A percentile compares a stretch with the other conserved stretches of the same genome.
phyloP scores from a whole-genome alignment of 2,113 vertebrate genomes.

The Python bivittatus region DNA sequence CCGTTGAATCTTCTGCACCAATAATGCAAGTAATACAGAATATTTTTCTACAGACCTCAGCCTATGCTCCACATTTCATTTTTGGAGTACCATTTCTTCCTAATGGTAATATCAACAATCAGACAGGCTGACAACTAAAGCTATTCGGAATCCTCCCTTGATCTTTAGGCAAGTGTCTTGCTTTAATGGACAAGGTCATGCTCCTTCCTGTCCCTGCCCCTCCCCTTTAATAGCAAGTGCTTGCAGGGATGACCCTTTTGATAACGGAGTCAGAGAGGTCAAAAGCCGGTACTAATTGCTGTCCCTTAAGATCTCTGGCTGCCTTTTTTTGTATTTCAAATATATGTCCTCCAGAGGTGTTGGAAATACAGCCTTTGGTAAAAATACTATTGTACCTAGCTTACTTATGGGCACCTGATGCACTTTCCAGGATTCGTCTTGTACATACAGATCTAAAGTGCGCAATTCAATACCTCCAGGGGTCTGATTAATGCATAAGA shows the following conservation, averaged over 20 bases:
- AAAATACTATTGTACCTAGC: background rate
- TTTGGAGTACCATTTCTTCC: conserved; percentile 2
- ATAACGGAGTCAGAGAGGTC: background rate
- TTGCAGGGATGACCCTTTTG: background rate
- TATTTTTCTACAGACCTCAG: background rate
- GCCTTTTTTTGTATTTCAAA: conserved; percentile 15
- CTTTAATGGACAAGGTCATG: background rate
- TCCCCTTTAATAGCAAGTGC: conserved; percentile 6
- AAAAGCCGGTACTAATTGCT: background rate
- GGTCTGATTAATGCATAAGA: background rate
- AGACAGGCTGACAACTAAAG: conserved; percentile 26
- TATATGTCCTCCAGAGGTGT: background rate
- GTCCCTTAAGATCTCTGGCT: background rate
- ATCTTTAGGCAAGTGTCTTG: background rate
- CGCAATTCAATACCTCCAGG: background rate
- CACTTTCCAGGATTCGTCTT: background rate
- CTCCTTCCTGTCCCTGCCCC: background rate
- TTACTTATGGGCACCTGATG: background rate
- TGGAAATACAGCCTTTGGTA: background rate
- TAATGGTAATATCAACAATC: conserved; percentile 22
- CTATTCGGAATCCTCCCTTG: conserved; percentile 14
- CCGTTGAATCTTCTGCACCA: background rate
- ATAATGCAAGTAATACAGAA: background rate
- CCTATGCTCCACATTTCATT: background rate
- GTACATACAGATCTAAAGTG: background rate